Base-by-base conservation (phyloP, 2,113 vertebrate genomes). In the Psophia crepitans region DNA sequence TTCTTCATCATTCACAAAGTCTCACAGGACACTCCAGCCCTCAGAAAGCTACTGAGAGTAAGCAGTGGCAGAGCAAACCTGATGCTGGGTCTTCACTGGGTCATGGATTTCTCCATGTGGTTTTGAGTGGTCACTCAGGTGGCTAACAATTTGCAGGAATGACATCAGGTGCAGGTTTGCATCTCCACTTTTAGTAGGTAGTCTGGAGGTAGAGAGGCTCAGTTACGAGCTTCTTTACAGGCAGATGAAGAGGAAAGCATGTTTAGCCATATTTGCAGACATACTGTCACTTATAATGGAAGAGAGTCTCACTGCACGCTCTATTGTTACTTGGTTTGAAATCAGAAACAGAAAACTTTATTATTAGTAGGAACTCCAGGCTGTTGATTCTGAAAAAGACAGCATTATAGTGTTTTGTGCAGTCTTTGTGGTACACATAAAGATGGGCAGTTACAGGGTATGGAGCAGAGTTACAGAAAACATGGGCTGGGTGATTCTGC, bases 251-350 rank as follows among this genome's bases (percentile, higher is more conserved):
- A 66, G 10, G 8, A 26, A 70, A 6, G 22, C 3, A 8, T 18
- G 3, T 60, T 96, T 78, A 81, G 9, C 7, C 14, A 1, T 54
- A 49, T 66, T 87, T 78, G 20, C 2, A 8, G 41, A 14, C 15
- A 54, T 0, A 0, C 2, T 66, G 15, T 54, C 2, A 49, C 15
- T 82, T 78, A 15, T 56, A 65, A 75, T 14, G 12, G 24, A 60
- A 35, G 57, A 61, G 3, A 35, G 5, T 51, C 27, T 89, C 28
- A 74, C 8, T 33, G 48, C 17, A 48, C 44, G 41, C 10, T 70
- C 9, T 84, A 1, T 65, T 87, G 30, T 68, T 64, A 46, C 21
- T 48, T 49, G 37, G 9, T 33, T 49, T 85, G 53, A 87, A 95
- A 68, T 57, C 15, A 63, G 20, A 70, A 90, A 51, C 2, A 26